Evolutionary conservation across 2,888 invertebrate species (phyloP).

Genomic region (Sthenelais limicola): DNA sequence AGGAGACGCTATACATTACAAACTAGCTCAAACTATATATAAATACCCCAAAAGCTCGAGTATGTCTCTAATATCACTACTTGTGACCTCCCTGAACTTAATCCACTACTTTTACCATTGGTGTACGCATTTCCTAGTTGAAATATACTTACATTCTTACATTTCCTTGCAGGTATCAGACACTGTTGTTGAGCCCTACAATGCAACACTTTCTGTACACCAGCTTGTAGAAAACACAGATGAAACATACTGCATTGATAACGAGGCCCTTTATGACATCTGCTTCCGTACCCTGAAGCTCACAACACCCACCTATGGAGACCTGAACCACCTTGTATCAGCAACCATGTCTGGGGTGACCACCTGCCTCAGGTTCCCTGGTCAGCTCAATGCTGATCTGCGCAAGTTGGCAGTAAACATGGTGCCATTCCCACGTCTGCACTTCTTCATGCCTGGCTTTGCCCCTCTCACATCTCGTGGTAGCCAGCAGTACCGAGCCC

Average conservation of each 20-base stretch:
- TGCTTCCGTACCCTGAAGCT: slow-evolving; percentile 39
- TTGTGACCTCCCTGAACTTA: too few relatives aligned
- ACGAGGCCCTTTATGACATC: slow-evolving; percentile 38
- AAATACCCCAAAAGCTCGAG: too few relatives aligned
- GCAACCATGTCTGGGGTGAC: slow-evolving; percentile 39
- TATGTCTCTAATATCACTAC: too few relatives aligned
- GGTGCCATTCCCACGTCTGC: slow-evolving; percentile 84
- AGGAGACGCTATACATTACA: too few relatives aligned
- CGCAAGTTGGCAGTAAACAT: slow-evolving; percentile 38
- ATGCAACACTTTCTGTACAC: slow-evolving; percentile 35
- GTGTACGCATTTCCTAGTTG: too few relatives aligned
- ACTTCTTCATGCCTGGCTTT: slow-evolving; percentile 89
- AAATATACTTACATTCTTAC: too few relatives aligned
- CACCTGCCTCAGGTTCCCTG: slow-evolving; percentile 40
- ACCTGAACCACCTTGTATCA: slow-evolving; percentile 37
- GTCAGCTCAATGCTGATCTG: slow-evolving; percentile 35
- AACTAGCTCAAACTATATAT: too few relatives aligned
- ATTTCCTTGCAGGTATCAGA: slow-evolving; percentile 78
- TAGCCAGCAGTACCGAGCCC: slow-evolving; percentile 41
- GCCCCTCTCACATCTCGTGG: slow-evolving; percentile 35
- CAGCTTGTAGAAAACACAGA: slow-evolving; percentile 40
- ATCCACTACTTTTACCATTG: too few relatives aligned
- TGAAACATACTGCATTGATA: slow-evolving; percentile 39
- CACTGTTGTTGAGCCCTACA: slow-evolving; percentile 70
- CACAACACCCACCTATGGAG: slow-evolving; percentile 36